Evolutionary conservation across 2,113 vertebrate species (phyloP), one percentile per base, ranked within the genome.

Genomic region (Salvelinus fontinalis): DNA sequence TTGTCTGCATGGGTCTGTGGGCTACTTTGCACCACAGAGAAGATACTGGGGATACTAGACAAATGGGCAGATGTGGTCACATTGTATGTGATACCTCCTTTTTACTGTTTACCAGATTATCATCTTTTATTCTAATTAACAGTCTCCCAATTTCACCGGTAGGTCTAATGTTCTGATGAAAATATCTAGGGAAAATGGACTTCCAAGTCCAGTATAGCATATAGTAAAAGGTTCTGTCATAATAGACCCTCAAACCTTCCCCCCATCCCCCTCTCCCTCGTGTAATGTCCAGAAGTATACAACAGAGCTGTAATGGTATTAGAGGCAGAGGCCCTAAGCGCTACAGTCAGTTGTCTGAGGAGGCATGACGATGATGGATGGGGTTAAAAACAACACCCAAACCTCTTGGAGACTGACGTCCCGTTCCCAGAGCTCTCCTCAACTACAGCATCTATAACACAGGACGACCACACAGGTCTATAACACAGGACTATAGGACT

Each of bases 291-390:
- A 75, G 72, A 75, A 77, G 73, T 18, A 24, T 34, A 39, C 49
- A 18, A 67, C 9, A 64, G 13, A 20, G 84, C 84, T 81, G 80
- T 77, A 85, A 83, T 81, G 83, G 73, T 74, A 79, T 85, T 81
- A 76, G 78, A 79, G 77, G 82, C 81, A 76, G 78, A 79, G 77
- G 82, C 80, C 84, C 79, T 71, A 4, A 83, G 83, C 78, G 24
- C 76, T 0, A 20, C 51, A 76, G 79, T 88, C 51, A 54, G 13
- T 54, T 18, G 51, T 54, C 57, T 82, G 85, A 54, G 44, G 82
- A 82, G 82, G 70, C 75, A 75, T 29, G 67, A 73, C 26, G 82
- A 82, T 91, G 90, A 91, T 87, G 85, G 86, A 92, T 89, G 88
- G 85, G 75, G 70, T 83, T 72, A 85, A 75, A 84, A 84, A 83